Base-by-base conservation (phyloP, 2,888 invertebrate genomes). In the Choreutis nemorana region DNA sequence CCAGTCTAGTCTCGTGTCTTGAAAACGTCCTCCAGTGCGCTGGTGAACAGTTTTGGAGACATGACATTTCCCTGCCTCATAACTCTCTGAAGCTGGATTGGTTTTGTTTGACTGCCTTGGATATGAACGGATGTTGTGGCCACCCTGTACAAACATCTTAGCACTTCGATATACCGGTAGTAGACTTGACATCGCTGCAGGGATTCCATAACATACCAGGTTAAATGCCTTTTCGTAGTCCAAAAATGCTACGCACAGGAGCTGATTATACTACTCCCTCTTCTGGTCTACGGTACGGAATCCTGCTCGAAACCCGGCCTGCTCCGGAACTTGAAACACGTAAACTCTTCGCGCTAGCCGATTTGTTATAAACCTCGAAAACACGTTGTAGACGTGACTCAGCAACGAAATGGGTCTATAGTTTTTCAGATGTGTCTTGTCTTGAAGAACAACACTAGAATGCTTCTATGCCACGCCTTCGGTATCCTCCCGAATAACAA, bases 171-270 rank as follows among this genome's bases (percentile, higher is more conserved):
- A 15, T 40, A 37, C 15, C 35, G 26, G 10, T 23, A 35, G 28
- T 39, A 31, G 3, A 37, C 12, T 12, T 27, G 32, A 26, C 29
- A 36, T 23, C 33, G 23, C 29, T 36, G 36, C 14, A 40, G 23
- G 22, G 36, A 35, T 21, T 35, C 29, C 14, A 37, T 30, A 15
- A 40, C 40, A 16, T 35, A 30, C 34, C 34, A 37, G 12, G 34
- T 37, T 35, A n/a, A 39, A 39, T 24, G 36, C 38, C 28, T 39
- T 34, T 15, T 34, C 33, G 21, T 35, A 33, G 31, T 33, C 33
- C 35, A 33, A 28, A 34, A 34, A 34, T 21, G 34, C 36, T 29
- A 35, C 27, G 16, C 32, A 32, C n/a, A 35, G 23, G 3, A 30
- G 32, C 24, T 8, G 23, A 20, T 29, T 34, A 29, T 29, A 36